Percentiles rank a stretch among this genome's conserved stretches.
Evolutionary conservation across 1,140 invertebrate genomes (phyloP).

Genomic region (Bombus superbus): DNA sequence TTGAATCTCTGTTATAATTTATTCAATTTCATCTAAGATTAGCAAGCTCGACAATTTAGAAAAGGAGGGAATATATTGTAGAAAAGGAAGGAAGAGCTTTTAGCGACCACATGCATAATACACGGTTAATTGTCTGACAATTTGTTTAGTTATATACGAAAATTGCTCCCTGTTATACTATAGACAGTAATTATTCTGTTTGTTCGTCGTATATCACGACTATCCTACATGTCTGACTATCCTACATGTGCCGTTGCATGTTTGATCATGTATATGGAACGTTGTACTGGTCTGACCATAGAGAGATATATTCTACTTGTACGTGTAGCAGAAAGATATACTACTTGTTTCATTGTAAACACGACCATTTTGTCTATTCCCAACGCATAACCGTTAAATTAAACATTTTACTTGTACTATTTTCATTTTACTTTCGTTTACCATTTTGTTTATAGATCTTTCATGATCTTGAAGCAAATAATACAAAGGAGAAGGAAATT

Average conservation of each 20-base stretch:
- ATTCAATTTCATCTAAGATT: background rate
- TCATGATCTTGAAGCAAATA: background rate
- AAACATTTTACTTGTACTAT: background rate
- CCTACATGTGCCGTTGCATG: background rate
- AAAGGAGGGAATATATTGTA: background rate
- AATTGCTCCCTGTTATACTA: background rate
- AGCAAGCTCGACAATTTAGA: background rate
- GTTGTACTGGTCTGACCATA: background rate
- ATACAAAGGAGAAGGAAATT: background rate
- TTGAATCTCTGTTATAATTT: too few relatives aligned
- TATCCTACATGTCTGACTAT: background rate
- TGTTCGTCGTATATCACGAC: background rate
- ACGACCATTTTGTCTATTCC: background rate
- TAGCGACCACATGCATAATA: background rate
- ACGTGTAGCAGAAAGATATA: too few relatives aligned
- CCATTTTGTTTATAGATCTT: background rate
- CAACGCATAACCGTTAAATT: background rate
- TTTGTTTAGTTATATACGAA: slow-evolving; percentile 1
- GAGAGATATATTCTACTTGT: background rate
- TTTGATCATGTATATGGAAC: slow-evolving; percentile 17
- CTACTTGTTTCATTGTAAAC: background rate
- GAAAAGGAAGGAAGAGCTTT: background rate
- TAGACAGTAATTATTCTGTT: background rate
- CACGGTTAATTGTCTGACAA: background rate
- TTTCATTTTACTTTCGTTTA: background rate